These are phyloP conservation scores for Caenorhabditis wallacei DNA, from an alignment of 2,888 invertebrate genomes.

Conservation along the genomic window DNA sequence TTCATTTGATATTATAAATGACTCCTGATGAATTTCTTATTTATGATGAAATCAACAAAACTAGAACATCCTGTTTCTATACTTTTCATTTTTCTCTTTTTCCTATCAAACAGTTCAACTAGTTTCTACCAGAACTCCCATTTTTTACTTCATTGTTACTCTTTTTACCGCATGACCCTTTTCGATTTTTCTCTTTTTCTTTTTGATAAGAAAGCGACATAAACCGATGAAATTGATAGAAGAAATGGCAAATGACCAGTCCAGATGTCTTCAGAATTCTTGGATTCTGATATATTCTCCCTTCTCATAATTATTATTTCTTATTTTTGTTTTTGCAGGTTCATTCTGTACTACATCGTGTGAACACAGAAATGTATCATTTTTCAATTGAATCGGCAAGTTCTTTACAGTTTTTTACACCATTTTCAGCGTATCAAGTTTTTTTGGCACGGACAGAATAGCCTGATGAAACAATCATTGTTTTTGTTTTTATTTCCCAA, in stretches of 20 bases:
- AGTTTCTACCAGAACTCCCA: no score
- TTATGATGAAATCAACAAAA: no score
- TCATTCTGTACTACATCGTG: background rate
- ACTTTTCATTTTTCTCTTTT: no score
- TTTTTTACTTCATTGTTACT: no score
- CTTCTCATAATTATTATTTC: background rate
- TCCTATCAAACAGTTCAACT: no score
- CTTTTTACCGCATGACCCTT: no score
- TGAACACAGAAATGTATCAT: slow-evolving; percentile 9
- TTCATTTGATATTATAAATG: no score
- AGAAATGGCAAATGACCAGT: background rate
- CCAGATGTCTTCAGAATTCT: background rate
- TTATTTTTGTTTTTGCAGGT: background rate
- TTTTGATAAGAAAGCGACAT: no score
- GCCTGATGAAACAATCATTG: slow-evolving; percentile 7
- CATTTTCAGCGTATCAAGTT: background rate
- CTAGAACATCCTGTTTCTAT: no score
- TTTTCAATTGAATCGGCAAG: slow-evolving; percentile 12
- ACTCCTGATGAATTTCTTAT: no score
- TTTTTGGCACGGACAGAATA: slow-evolving; percentile 25
- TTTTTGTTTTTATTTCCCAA: slow-evolving; percentile 25
- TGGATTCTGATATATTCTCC: no score
- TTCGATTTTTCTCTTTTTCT: no score
- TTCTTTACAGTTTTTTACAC: slow-evolving; percentile 15
- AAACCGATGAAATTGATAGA: background rate